Conservation (phyloP, 1,140 invertebrate species). For the Drosophila setifemur region DNA sequence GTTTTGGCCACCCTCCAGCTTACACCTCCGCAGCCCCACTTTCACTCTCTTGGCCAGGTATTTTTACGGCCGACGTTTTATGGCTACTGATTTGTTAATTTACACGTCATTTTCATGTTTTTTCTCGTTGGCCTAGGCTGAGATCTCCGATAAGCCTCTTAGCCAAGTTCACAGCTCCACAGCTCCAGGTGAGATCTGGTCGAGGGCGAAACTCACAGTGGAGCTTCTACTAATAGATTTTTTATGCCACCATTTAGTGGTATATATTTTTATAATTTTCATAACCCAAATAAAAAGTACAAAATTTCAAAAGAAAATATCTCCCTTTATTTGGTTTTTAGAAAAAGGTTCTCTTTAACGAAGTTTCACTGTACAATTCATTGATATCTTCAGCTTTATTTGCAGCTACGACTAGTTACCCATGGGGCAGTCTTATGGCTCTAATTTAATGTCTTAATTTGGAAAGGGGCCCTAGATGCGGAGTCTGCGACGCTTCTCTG, state of each 20-base stretch:
- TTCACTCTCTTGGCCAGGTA: slow-evolving; percentile 54
- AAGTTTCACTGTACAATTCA: slow-evolving; percentile 11
- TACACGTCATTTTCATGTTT: slow-evolving; percentile 56
- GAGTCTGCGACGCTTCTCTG: slow-evolving; percentile 33
- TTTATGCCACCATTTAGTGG: too few relatives aligned
- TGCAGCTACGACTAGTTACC: slow-evolving; percentile 44
- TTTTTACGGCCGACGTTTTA: slow-evolving; percentile 62
- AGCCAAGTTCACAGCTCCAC: slow-evolving; percentile 48
- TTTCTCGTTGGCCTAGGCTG: slow-evolving; percentile 32
- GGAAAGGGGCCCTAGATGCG: slow-evolving; percentile 3
- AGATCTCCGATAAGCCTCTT: slow-evolving; percentile 62
- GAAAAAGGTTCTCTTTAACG: not conserved
- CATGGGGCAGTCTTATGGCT: slow-evolving; percentile 57
- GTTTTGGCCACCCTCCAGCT: slow-evolving; percentile 31
- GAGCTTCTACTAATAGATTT: not conserved
- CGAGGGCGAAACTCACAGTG: not conserved
- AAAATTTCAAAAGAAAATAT: not conserved
- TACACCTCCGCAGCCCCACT: slow-evolving; percentile 34
- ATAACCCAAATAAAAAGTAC: not conserved
- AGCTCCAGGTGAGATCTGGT: slow-evolving; percentile 14
- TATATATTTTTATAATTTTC: not conserved
- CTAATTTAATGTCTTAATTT: slow-evolving; percentile 63
- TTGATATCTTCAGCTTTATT: slow-evolving; percentile 56
- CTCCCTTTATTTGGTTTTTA: not conserved
- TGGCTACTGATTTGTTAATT: slow-evolving; percentile 67